Evolutionary conservation across 2,797 vertebrate species (phyloP).

Genomic region (Bradypodion pumilum): DNA sequence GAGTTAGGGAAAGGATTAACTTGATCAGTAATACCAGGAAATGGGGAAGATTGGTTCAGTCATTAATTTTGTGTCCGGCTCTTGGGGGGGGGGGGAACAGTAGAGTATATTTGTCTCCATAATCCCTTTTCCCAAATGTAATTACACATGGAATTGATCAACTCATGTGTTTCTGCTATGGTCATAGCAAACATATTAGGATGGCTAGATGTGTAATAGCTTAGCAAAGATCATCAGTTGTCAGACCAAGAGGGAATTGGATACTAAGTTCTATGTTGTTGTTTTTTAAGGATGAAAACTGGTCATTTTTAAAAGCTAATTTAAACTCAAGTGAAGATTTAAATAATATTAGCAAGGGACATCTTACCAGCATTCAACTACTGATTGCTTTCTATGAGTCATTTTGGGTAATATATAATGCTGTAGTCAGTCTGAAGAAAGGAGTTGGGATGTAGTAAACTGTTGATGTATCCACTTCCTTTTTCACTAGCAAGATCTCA

Average conservation of each 20-base stretch:
- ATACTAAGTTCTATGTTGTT: slow-evolving; percentile 34
- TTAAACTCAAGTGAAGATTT: slow-evolving; percentile 54
- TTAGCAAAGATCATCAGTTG: slow-evolving; percentile 51
- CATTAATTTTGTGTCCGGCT: slow-evolving; percentile 73
- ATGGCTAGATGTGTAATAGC: slow-evolving; percentile 64
- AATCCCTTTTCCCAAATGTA: slow-evolving; percentile 77
- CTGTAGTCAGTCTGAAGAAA: too few relatives aligned
- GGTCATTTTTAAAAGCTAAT: slow-evolving; percentile 34
- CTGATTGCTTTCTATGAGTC: slow-evolving; percentile 5
- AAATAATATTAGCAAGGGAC: slow-evolving; percentile 39
- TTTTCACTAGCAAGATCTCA: too few relatives aligned
- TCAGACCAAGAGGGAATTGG: slow-evolving; percentile 42
- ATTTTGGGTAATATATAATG: background rate
- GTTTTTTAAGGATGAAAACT: slow-evolving; percentile 58
- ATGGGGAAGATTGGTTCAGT: slow-evolving; percentile 61
- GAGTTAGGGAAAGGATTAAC: slow-evolving; percentile 62
- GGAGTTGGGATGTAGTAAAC: too few relatives aligned
- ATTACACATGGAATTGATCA: slow-evolving; percentile 77
- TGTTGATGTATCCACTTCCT: too few relatives aligned
- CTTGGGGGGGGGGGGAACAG: too few relatives aligned
- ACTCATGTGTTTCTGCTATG: slow-evolving; percentile 64
- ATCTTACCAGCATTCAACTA: slow-evolving; percentile 17
- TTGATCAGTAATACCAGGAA: slow-evolving; percentile 63
- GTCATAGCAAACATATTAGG: slow-evolving; percentile 57
- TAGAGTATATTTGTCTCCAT: slow-evolving; percentile 73